Base-by-base conservation (phyloP, 2,888 invertebrate genomes). In the Lasioglossum figueresi region DNA sequence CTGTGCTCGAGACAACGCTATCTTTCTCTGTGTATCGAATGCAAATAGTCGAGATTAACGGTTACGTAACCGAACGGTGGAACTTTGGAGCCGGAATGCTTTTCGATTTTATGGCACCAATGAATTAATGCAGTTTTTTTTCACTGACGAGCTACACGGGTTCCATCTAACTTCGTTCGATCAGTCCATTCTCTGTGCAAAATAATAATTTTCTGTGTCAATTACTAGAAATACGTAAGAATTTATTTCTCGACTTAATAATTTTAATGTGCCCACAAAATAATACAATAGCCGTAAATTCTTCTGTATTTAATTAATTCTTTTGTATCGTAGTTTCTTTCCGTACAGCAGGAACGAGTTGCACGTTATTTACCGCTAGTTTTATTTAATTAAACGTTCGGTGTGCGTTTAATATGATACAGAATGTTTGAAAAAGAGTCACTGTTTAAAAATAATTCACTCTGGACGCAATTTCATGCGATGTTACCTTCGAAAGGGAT, bases 41-140 rank as follows among this genome's bases (percentile, higher is more conserved):
- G 56, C 56, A 37, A 75, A 75, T 75, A 56, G 56, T 40, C 19
- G 56, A 75, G 74, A 75, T 75, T 27, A 56, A 19, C 52, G 19
- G 27, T 59, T 59, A n/a, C 56, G 56, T 27, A 75, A 75, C 40
- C 52, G 74, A 27, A 56, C 27, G n/a, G 14, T n/a, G 16, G 73
- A 37, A 75, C 52, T 40, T 56, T 16, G 56, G n/a, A 52, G 37
- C 59, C 56, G 40, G n/a, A 37, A 2, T 40, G 40, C 56, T 59
- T 27, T 31, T 52, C 34, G 74, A 52, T n/a, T 34, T 74, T 52
- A 34, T 74, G 48, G 2, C 16, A 8, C 2, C 34, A 37, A 31
- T 34, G 19, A 31, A 31, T 59, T 27, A 34, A 66, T 19, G 23
- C 16, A 8, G 8, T 23, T 37, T 37, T 56, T 59, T 14, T 27